These are phyloP conservation scores for Syngnathus typhle DNA, from an alignment of 2,113 vertebrate species.

Conservation along the genomic window DNA sequence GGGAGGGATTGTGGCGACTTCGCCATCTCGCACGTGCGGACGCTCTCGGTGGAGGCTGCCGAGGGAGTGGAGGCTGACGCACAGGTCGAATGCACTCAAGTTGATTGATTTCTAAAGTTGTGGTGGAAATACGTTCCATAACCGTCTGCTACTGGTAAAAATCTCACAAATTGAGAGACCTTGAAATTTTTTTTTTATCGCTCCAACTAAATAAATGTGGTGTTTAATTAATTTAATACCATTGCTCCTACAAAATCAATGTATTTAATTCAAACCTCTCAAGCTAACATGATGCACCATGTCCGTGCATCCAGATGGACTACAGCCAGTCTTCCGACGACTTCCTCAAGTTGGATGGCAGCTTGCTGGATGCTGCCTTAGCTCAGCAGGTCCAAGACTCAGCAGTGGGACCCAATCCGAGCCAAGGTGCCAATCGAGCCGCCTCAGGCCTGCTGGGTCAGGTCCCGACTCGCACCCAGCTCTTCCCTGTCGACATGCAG, in stretches of 20 bases:
- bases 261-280: too few species aligned
- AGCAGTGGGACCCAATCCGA: slow-evolving; percentile 29
- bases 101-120: too few species aligned
- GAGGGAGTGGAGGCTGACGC: slow-evolving; percentile 61
- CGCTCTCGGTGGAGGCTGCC: slow-evolving; percentile 68
- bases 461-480: slow-evolving; percentile 68
- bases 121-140: too few species aligned
- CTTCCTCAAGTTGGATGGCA: slow-evolving; percentile 76
- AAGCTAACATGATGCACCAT: neutral
- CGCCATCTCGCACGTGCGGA: slow-evolving; percentile 71
- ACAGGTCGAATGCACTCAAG: slow-evolving; percentile 53
- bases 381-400: slow-evolving; percentile 63
- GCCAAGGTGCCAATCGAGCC: slow-evolving; percentile 42
- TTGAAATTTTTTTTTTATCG: too few species aligned
- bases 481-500: slow-evolving; percentile 82
- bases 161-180: too few species aligned
- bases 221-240: too few species aligned
- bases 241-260: too few species aligned
- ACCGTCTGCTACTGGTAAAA: too few species aligned
- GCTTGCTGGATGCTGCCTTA: slow-evolving; percentile 67
- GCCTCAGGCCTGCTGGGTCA: slow-evolving; percentile 63
- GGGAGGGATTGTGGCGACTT: slow-evolving; percentile 4
- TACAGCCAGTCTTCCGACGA: slow-evolving; percentile 80
- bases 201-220: too few species aligned
- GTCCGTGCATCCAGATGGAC: slow-evolving; percentile 59